Percentiles rank a stretch among this genome's conserved stretches.
phyloP scores from a whole-genome alignment of 2,113 vertebrate species.

The Pterocles gutturalis region DNA sequence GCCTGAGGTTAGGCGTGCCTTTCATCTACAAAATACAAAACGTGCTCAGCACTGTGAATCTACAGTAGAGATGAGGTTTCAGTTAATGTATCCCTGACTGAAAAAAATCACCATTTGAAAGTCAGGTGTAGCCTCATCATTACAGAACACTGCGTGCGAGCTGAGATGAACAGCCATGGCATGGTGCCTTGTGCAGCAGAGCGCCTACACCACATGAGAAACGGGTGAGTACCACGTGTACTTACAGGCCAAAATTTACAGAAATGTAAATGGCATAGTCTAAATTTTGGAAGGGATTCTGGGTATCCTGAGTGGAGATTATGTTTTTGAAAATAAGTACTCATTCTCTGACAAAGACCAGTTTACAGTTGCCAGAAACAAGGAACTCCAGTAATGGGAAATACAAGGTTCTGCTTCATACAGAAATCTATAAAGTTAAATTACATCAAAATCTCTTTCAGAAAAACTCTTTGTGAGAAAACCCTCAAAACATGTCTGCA shows the following conservation, averaged over 20 bases:
- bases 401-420: neutral
- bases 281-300: neutral
- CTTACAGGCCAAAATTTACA: neutral
- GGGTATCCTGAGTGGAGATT: neutral
- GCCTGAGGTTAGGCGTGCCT: neutral
- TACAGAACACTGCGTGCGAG: neutral
- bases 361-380: neutral
- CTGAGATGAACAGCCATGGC: neutral
- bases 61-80: neutral
- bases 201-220: neutral
- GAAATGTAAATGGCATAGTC: neutral
- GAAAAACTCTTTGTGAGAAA: neutral
- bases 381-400: neutral
- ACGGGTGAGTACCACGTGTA: neutral
- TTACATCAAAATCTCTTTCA: neutral
- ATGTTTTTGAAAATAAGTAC: neutral
- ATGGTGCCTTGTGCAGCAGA: neutral
- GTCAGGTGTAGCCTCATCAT: neutral
- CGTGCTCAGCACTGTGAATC: neutral
- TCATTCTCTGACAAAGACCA: neutral
- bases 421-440: neutral
- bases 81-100: neutral
- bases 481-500: neutral
- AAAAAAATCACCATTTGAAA: neutral
- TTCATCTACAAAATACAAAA: neutral